Conservation (phyloP, 2,888 invertebrate genomes). For the Aethes cnicana region DNA sequence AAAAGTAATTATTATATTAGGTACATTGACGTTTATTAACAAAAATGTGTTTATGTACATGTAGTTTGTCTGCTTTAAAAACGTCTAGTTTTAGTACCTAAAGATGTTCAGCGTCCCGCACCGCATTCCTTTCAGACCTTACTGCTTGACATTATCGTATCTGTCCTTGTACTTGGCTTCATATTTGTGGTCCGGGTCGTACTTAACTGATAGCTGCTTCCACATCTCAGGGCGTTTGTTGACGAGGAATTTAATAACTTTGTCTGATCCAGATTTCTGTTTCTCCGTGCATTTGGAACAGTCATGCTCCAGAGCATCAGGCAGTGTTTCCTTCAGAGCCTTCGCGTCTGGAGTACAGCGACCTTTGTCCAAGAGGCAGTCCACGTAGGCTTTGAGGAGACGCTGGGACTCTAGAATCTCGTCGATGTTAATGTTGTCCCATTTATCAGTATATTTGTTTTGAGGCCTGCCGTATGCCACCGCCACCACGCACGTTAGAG, state of each 20-base stretch:
- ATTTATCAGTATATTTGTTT: conserved; percentile 85
- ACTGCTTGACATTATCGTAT: conserved; percentile 54
- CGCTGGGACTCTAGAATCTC: conserved; percentile 85
- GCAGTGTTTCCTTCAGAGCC: conserved; percentile 82
- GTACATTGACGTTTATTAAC: conserved; percentile 25
- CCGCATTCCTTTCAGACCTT: conserved; percentile 17
- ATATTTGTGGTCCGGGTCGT: conserved; percentile 87
- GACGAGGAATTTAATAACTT: conserved; percentile 85
- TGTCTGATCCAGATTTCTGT: conserved; percentile 80
- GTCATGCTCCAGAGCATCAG: conserved; percentile 87
- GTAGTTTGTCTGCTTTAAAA: conserved; percentile 15
- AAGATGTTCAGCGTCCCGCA: neutral
- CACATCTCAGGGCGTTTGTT: conserved; percentile 86
- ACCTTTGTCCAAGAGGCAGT: conserved; percentile 85
- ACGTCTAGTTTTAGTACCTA: conserved; percentile 16
- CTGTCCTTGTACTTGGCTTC: conserved; percentile 84
- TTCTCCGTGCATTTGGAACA: conserved; percentile 87
- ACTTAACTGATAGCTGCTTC: conserved; percentile 85
- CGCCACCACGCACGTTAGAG: conserved; percentile 59
- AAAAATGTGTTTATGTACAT: too few species aligned
- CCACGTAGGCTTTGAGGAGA: conserved; percentile 85
- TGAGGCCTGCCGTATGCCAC: conserved; percentile 62
- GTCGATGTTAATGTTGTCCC: conserved; percentile 86
- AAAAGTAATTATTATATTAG: conserved; percentile 4
- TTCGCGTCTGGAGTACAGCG: conserved; percentile 86